These are phyloP conservation scores for Eriosoma lanigerum DNA, from an alignment of 1,140 invertebrate genomes.

Conservation along the genomic window DNA sequence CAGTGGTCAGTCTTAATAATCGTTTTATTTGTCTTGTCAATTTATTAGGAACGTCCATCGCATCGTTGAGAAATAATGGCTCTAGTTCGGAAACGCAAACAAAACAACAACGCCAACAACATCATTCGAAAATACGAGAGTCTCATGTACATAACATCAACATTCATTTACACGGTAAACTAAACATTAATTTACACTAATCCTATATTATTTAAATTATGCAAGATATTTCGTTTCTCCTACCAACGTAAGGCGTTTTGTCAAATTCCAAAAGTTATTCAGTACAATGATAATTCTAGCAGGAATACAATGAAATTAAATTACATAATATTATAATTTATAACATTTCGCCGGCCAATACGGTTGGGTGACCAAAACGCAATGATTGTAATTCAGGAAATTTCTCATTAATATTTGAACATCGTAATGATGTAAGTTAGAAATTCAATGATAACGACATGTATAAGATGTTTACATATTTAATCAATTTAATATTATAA, in stretches of 20 bases:
- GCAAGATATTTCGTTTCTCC: background rate
- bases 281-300: background rate
- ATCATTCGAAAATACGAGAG: conserved; percentile 32
- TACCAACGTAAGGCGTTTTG: background rate
- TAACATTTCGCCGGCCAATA: too few species aligned
- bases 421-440: too few species aligned
- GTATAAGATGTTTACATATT: too few species aligned
- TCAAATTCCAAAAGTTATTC: background rate
- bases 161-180: conserved; percentile 83
- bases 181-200: conserved; percentile 1
- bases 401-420: too few species aligned
- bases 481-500: too few species aligned
- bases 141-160: conserved; percentile 78
- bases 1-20: too few species aligned
- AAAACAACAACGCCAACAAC: conserved; percentile 33
- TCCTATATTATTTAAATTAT: background rate
- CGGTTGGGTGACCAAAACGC: background rate
- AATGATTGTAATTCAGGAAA: too few species aligned
- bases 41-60: conserved; percentile 35
- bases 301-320: background rate
- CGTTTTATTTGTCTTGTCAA: too few species aligned
- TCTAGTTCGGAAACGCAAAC: conserved; percentile 5
- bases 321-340: background rate
- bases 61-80: conserved; percentile 46
- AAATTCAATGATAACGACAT: too few species aligned